Evolutionary conservation across 2,797 vertebrate species (phyloP).

Genomic region (Cetoscarus ocellatus): DNA sequence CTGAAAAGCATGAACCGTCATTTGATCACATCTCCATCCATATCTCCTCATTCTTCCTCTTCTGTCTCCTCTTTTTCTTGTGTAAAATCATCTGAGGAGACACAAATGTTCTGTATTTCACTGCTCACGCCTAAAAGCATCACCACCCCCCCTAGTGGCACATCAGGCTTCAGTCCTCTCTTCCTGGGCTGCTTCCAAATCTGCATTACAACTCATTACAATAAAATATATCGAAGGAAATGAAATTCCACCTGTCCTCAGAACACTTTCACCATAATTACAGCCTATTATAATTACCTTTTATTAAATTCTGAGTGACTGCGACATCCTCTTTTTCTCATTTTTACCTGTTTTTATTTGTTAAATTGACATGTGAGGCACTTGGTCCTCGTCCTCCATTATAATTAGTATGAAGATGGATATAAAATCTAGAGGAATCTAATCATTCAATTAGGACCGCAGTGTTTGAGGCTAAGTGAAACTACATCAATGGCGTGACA

Average conservation of each 20-base stretch:
- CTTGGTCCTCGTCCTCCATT: slow-evolving; percentile 63
- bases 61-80: slow-evolving; percentile 5
- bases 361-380: slow-evolving; percentile 67
- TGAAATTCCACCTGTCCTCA: slow-evolving; percentile 49
- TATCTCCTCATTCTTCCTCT: slow-evolving; percentile 17
- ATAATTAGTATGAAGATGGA: slow-evolving; percentile 77
- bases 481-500: slow-evolving; percentile 81
- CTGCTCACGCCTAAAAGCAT: slow-evolving; percentile 61
- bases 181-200: slow-evolving; percentile 35
- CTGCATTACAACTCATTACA: slow-evolving; percentile 62
- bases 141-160: slow-evolving; percentile 82
- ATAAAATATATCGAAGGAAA: slow-evolving; percentile 60
- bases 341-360: slow-evolving; percentile 72
- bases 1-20: slow-evolving; percentile 2
- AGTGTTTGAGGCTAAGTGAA: slow-evolving; percentile 85
- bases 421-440: slow-evolving; percentile 79
- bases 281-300: slow-evolving; percentile 57
- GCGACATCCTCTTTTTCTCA: slow-evolving; percentile 50
- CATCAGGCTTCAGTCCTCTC: slow-evolving; percentile 35
- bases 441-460: slow-evolving; percentile 83
- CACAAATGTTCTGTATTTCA: slow-evolving; percentile 31
- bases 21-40: slow-evolving; percentile 35
- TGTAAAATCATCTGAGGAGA: slow-evolving; percentile 20
- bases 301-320: slow-evolving; percentile 66
- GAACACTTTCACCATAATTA: slow-evolving; percentile 62